Conservation (phyloP, 2,113 vertebrate genomes). For the Ophthalmolycus amberensis region DNA sequence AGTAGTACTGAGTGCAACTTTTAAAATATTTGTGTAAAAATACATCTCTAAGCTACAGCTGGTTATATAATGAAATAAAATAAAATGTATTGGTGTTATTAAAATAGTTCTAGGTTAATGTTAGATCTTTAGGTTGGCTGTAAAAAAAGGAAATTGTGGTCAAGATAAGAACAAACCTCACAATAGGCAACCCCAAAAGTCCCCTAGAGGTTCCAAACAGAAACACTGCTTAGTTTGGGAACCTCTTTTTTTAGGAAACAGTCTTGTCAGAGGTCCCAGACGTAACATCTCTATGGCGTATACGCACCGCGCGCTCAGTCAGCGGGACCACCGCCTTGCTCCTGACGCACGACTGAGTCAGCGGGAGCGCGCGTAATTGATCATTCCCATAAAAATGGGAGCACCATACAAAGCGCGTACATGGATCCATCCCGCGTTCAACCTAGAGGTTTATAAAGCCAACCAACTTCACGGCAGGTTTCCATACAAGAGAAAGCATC, state of each 20-base stretch:
- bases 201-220: too few relatives aligned
- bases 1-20: background rate
- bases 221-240: background rate
- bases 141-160: background rate
- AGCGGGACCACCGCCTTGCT: slow-evolving; percentile 57
- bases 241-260: background rate
- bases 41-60: background rate
- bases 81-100: background rate
- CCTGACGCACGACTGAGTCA: slow-evolving; percentile 75
- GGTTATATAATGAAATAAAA: background rate
- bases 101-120: background rate
- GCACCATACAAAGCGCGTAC: slow-evolving; percentile 29
- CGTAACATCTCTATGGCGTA: slow-evolving; percentile 5
- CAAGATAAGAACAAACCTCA: background rate
- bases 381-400: background rate
- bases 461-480: background rate
- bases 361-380: slow-evolving; percentile 40
- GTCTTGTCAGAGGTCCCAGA: background rate
- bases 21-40: background rate
- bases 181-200: background rate
- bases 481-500: slow-evolving; percentile 10
- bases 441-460: slow-evolving; percentile 33
- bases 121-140: background rate
- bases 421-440: slow-evolving; percentile 29
- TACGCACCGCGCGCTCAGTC: background rate